phyloP scores from a whole-genome alignment of 2,888 invertebrate species.

The Dysmachus trigonus region DNA sequence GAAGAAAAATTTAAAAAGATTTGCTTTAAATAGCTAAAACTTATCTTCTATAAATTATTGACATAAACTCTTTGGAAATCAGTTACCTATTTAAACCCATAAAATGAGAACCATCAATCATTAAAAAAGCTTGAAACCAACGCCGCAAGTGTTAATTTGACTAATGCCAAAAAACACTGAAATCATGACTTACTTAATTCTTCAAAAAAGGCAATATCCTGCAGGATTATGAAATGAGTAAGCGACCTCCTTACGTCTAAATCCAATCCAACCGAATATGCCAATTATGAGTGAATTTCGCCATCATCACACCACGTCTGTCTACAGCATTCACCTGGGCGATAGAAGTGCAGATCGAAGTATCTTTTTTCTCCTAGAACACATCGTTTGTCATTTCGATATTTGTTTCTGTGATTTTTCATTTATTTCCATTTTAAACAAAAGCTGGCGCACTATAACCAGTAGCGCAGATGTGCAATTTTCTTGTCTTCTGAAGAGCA shows the following conservation, averaged over 20 bases:
- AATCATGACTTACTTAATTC: background rate
- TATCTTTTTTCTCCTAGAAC: background rate
- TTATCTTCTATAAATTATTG: too few relatives aligned
- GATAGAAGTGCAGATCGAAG: background rate
- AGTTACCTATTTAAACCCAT: too few relatives aligned
- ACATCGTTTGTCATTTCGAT: background rate
- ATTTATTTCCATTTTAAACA: background rate
- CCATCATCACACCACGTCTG: background rate
- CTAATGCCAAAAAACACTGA: background rate
- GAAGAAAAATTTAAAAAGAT: too few relatives aligned
- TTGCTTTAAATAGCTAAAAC: too few relatives aligned
- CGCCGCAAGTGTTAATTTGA: background rate
- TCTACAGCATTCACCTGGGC: background rate
- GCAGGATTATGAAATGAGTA: background rate
- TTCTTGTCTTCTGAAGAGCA: background rate
- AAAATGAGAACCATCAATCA: background rate
- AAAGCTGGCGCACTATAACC: background rate
- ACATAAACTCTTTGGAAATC: too few relatives aligned
- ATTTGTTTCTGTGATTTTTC: background rate
- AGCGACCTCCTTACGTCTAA: background rate
- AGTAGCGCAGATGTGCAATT: constrained; percentile 20
- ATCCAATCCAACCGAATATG: constrained; percentile 6
- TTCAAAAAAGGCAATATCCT: background rate
- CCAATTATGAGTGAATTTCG: constrained; percentile 25
- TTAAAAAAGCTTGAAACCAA: background rate